These are phyloP conservation scores for Scaptomyza parva DNA, from an alignment of 2,888 invertebrate species.

Conservation along the genomic window DNA sequence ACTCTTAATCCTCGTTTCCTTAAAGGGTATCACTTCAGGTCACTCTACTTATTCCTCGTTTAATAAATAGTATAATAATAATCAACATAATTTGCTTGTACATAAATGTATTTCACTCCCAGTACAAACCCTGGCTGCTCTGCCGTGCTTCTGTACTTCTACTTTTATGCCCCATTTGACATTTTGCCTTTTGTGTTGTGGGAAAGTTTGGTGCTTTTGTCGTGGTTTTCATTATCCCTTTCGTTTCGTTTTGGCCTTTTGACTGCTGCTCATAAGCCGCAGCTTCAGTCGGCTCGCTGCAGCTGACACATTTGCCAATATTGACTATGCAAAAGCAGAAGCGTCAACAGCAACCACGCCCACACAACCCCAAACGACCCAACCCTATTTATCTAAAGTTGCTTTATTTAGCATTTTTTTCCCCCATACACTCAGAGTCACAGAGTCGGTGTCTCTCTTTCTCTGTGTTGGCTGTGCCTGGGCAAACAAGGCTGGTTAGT, in stretches of 20 bases:
- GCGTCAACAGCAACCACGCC: conserved; percentile 18
- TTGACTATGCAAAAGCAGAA: conserved; percentile 69
- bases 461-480: conserved; percentile 41
- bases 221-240: conserved; percentile 79
- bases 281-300: conserved; percentile 53
- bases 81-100: conserved; percentile 47
- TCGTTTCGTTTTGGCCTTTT: conserved; percentile 61
- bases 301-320: conserved; percentile 80
- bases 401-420: conserved; percentile 24
- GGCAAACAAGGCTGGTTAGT: conserved; percentile 64
- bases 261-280: conserved; percentile 59
- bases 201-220: conserved; percentile 75
- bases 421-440: not conserved
- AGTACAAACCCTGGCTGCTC: conserved; percentile 38
- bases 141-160: conserved; percentile 18
- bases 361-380: not conserved
- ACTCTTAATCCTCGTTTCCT: no score
- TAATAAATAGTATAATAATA: conserved; percentile 15
- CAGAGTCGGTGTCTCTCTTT: not conserved
- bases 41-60: not conserved
- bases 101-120: conserved; percentile 26
- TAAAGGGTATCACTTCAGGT: conserved; percentile 4
- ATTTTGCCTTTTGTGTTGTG: conserved; percentile 42
- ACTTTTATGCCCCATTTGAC: conserved; percentile 12
- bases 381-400: conserved; percentile 29